Evolutionary conservation across 2,797 vertebrate species (phyloP).

Genomic region (Lagocephalus sceleratus): DNA sequence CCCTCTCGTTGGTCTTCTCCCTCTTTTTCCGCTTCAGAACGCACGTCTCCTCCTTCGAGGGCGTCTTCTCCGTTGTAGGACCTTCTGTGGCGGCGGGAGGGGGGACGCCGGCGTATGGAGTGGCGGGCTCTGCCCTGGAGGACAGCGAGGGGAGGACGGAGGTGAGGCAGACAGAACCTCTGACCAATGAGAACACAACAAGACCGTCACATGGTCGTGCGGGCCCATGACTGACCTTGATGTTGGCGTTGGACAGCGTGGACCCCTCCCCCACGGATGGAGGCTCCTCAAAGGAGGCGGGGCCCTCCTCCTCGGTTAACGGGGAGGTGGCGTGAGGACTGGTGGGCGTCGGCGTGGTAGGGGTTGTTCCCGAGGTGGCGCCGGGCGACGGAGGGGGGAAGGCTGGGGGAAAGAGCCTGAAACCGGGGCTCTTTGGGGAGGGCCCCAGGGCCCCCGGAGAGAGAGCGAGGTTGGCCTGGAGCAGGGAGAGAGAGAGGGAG

Average conservation of each 20-base stretch:
- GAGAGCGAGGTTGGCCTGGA: slow-evolving; percentile 67
- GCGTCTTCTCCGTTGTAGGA: slow-evolving; percentile 62
- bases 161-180: too few species aligned
- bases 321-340: slow-evolving; percentile 28
- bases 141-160: slow-evolving; percentile 6
- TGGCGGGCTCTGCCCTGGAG: slow-evolving; percentile 67
- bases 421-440: slow-evolving; percentile 67
- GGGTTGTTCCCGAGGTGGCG: slow-evolving; percentile 1
- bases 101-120: slow-evolving; percentile 73
- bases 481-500: slow-evolving; percentile 1
- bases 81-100: slow-evolving; percentile 67
- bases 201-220: neutral
- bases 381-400: slow-evolving; percentile 28
- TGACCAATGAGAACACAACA: slow-evolving; percentile 2
- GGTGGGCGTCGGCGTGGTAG: slow-evolving; percentile 18
- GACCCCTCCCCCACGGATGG: slow-evolving; percentile 50
- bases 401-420: slow-evolving; percentile 38
- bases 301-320: slow-evolving; percentile 46
- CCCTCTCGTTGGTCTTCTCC: slow-evolving; percentile 13
- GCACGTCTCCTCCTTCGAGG: slow-evolving; percentile 9
- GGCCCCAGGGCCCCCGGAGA: slow-evolving; percentile 48
- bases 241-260: slow-evolving; percentile 61
- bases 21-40: neutral
- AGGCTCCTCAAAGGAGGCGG: slow-evolving; percentile 69
- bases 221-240: slow-evolving; percentile 57